Base-by-base conservation (phyloP, 2,113 vertebrate genomes). In the Phalacrocorax carbo region DNA sequence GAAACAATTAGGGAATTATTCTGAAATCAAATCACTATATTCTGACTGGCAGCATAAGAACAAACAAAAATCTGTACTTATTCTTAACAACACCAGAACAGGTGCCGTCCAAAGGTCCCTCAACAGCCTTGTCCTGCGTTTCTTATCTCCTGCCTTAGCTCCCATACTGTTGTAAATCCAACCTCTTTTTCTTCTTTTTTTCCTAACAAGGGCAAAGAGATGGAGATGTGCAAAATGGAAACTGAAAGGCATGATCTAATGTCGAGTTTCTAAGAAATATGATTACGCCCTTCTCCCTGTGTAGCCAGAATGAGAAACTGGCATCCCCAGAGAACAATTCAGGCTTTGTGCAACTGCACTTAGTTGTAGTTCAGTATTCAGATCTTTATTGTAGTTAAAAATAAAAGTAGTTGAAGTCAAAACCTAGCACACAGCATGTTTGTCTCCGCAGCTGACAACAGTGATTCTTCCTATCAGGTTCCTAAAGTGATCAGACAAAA, bases 1-100 rank as follows among this genome's bases (percentile, higher is more conserved):
- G 51, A 85, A 92, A 95, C 44, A 95, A 92, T 72, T 66, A 89
- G 29, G 42, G 76, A 92, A 91, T 91, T 89, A 97, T 88, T 93
- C 18, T 61, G 61, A 93, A 96, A 90, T 82, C 27, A 92, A 94
- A 94, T 65, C 54, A 29, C 49, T 76, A 60, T 78, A 85, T 94
- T 88, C 44, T 88, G 57, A 85, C 46, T 75, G 58, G 38, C 62
- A 94, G 82, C 44, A 86, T 44, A 79, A 85, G 51, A 93, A 55
- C 36, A 92, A 93, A 87, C 58, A 95, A 92, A 75, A 85, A 66
- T 83, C 34, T 55, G 21, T 81, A 32, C 70, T 75, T 93, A 60
- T 26, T 83, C 23, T n/a, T 26, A n/a, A 54, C 13, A 65, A 15
- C 19, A 64, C 0, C 5, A 3, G 23, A 91, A 72, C 80, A 96